These are phyloP conservation scores for Drosophila virilis DNA, from an alignment of 1,140 invertebrate species.

Conservation along the genomic window DNA sequence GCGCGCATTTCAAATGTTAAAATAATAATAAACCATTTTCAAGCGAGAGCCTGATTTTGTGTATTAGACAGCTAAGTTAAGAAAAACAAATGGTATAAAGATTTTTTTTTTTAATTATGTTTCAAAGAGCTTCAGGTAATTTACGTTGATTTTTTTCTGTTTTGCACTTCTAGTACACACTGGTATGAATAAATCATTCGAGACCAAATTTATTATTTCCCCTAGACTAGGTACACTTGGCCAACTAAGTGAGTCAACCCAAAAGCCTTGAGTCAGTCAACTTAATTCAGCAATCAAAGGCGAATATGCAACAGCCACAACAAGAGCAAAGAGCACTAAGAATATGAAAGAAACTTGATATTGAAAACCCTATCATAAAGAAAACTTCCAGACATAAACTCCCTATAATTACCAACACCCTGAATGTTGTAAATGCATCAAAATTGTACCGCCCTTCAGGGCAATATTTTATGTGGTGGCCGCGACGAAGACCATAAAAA, in stretches of 20 bases:
- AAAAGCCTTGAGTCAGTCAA: conserved; percentile 2
- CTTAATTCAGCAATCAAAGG: conserved; percentile 63
- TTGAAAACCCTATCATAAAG: conserved; percentile 70
- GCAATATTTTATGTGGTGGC: conserved; percentile 63
- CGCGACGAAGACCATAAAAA: conserved; percentile 38
- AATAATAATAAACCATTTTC: neutral
- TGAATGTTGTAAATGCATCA: conserved; percentile 83
- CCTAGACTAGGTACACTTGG: neutral
- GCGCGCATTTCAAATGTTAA: neutral
- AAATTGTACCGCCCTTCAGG: conserved; percentile 80
- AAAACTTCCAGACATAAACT: conserved; percentile 83
- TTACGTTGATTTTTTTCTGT: neutral
- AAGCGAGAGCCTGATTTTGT: neutral
- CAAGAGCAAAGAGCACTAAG: conserved; percentile 25
- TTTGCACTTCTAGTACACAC: neutral
- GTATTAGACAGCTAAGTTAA: too few species aligned
- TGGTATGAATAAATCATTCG: neutral
- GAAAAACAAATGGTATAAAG: too few species aligned
- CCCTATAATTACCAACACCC: conserved; percentile 84
- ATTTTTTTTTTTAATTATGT: too few species aligned
- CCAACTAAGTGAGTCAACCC: neutral
- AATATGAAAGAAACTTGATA: conserved; percentile 48
- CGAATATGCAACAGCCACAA: conserved; percentile 29
- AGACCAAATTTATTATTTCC: neutral
- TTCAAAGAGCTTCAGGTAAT: neutral